These are phyloP conservation scores for Mythimna lalbum DNA, from an alignment of 2,888 invertebrate genomes.

Conservation along the genomic window DNA sequence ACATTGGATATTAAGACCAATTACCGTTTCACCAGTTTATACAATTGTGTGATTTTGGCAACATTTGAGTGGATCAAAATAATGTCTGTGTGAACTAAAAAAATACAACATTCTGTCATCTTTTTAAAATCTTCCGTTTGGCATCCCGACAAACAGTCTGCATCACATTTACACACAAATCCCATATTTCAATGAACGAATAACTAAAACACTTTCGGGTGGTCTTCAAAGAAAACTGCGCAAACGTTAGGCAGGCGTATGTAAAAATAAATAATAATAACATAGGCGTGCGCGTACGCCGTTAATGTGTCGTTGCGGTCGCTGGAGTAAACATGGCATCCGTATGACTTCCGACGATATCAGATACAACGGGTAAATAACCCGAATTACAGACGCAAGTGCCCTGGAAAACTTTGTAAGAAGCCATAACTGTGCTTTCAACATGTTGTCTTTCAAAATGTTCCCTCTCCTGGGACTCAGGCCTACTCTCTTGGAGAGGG, in stretches of 20 bases:
- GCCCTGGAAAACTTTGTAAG: slow-evolving; percentile 37
- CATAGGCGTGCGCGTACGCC: slow-evolving; percentile 75
- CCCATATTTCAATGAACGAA: slow-evolving; percentile 27
- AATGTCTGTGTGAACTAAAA: not conserved
- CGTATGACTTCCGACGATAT: slow-evolving; percentile 84
- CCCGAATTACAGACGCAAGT: slow-evolving; percentile 56
- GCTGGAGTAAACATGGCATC: slow-evolving; percentile 85
- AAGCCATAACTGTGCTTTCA: slow-evolving; percentile 12
- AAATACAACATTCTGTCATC: not conserved
- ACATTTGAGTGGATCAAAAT: not conserved
- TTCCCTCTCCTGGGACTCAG: too few relatives aligned
- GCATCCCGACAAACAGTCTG: not conserved
- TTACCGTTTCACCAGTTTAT: not conserved
- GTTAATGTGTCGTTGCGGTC: slow-evolving; percentile 81
- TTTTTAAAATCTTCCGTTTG: not conserved
- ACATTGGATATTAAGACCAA: too few relatives aligned
- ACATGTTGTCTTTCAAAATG: not conserved
- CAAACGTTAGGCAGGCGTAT: slow-evolving; percentile 67
- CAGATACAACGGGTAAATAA: slow-evolving; percentile 65
- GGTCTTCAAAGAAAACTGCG: slow-evolving; percentile 79
- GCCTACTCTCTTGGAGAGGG: too few relatives aligned
- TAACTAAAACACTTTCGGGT: slow-evolving; percentile 73
- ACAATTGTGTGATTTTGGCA: too few relatives aligned
- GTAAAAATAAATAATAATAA: slow-evolving; percentile 88
- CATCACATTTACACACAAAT: not conserved